A percentile compares a stretch with the other conserved stretches of the same genome.
Conservation (phyloP, 2,888 invertebrate species). For the Cerceris rybyensis region DNA sequence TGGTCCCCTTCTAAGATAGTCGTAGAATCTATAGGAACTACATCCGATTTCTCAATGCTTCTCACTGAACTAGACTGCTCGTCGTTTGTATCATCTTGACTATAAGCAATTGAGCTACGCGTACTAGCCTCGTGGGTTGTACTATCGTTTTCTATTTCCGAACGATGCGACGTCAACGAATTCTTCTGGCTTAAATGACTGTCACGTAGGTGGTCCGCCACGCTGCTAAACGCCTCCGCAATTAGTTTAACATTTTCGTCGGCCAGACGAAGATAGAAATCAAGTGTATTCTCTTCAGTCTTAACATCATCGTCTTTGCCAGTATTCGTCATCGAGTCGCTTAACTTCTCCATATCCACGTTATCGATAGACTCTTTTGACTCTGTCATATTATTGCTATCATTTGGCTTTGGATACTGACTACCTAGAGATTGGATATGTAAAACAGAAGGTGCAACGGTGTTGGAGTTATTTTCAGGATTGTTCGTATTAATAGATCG, state of each 20-base stretch:
- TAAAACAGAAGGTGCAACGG: slow-evolving; percentile 25
- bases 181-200: slow-evolving; percentile 47
- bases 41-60: slow-evolving; percentile 9
- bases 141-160: slow-evolving; percentile 52
- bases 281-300: slow-evolving; percentile 46
- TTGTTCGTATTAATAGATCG: slow-evolving; percentile 42
- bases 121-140: slow-evolving; percentile 43
- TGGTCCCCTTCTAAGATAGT: slow-evolving; percentile 25
- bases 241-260: slow-evolving; percentile 65
- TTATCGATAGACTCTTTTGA: neutral
- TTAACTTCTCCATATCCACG: slow-evolving; percentile 26
- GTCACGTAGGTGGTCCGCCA: slow-evolving; percentile 59
- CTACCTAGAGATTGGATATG: slow-evolving; percentile 40
- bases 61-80: slow-evolving; percentile 24
- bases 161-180: slow-evolving; percentile 42
- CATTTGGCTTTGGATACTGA: slow-evolving; percentile 21
- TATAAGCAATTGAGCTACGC: slow-evolving; percentile 46
- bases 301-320: slow-evolving; percentile 23
- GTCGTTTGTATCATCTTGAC: slow-evolving; percentile 46
- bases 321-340: slow-evolving; percentile 21
- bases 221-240: slow-evolving; percentile 62
- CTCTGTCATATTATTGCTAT: neutral
- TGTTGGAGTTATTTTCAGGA: slow-evolving; percentile 42
- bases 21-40: slow-evolving; percentile 36
- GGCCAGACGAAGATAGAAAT: slow-evolving; percentile 64